A percentile compares a stretch with the other conserved stretches of the same genome.
Evolutionary conservation across 2,113 vertebrate genomes (phyloP).

Genomic region (Takifugu bimaculatus): DNA sequence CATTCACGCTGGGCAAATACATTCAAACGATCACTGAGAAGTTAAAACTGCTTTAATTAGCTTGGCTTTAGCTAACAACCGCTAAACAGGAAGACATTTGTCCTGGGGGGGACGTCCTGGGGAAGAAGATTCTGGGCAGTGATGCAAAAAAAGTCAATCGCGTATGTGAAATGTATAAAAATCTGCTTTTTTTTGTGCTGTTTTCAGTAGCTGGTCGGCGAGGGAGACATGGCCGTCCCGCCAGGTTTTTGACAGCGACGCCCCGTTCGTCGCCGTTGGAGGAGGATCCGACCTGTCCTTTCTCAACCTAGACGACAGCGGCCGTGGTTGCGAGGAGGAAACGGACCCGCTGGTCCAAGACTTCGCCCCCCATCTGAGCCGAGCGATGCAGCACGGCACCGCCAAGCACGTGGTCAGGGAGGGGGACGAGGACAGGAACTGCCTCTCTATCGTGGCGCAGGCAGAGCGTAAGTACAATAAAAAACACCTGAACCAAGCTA

Average conservation of each 20-base stretch:
- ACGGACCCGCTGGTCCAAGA: constrained; percentile 39
- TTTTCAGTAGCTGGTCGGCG: not conserved
- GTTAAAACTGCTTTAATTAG: not conserved
- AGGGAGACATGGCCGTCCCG: constrained; percentile 57
- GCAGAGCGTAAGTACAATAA: constrained; percentile 78
- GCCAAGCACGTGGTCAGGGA: constrained; percentile 76
- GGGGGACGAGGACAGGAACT: constrained; percentile 41
- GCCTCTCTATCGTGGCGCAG: constrained; percentile 84
- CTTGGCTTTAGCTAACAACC: too few relatives aligned
- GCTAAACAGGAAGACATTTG: too few relatives aligned
- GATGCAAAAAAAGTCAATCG: too few relatives aligned
- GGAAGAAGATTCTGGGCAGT: too few relatives aligned
- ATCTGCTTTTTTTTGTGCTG: too few relatives aligned
- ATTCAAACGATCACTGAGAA: constrained; percentile 26
- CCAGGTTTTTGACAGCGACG: constrained; percentile 50
- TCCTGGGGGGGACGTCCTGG: too few relatives aligned
- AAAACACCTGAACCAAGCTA: not conserved
- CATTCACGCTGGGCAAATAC: constrained; percentile 25
- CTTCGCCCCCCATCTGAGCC: constrained; percentile 44
- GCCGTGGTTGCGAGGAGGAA: constrained; percentile 30
- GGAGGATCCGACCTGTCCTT: constrained; percentile 29
- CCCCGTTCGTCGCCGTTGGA: constrained; percentile 33
- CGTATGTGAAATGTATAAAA: too few relatives aligned
- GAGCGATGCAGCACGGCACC: constrained; percentile 80
- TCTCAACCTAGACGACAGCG: constrained; percentile 34